Percentiles rank a stretch among this genome's conserved stretches.
phyloP scores from a whole-genome alignment of 2,113 vertebrate genomes.

The Mormyrus lacerda region DNA sequence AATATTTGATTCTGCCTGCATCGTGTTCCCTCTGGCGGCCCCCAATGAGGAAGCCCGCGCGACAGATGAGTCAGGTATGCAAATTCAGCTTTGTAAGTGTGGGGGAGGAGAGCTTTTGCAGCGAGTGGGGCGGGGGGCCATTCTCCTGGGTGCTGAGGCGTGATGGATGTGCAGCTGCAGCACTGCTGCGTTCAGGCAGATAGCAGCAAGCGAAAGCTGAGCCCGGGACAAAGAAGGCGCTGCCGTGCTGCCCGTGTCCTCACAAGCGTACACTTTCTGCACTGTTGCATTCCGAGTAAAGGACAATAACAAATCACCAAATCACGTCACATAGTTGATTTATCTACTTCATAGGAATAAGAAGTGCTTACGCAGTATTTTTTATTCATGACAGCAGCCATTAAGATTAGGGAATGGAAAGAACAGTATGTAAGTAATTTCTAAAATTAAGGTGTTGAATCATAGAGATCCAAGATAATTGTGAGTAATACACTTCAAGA shows the following conservation, averaged over 20 bases:
- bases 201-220: neutral
- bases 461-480: neutral
- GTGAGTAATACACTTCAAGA: neutral
- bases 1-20: neutral
- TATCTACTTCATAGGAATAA: neutral
- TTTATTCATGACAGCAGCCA: neutral
- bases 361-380: neutral
- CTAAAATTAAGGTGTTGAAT: neutral
- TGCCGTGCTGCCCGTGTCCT: neutral
- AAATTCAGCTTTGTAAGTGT: constrained; percentile 35
- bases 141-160: constrained; percentile 17
- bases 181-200: neutral
- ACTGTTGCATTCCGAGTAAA: neutral
- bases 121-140: neutral
- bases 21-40: neutral
- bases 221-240: neutral
- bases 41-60: constrained; percentile 38
- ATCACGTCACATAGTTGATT: neutral
- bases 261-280: neutral
- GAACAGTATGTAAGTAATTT: neutral
- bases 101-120: constrained; percentile 1
- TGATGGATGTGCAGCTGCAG: neutral
- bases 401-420: neutral
- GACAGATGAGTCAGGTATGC: constrained; percentile 44
- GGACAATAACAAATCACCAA: neutral